Evolutionary conservation across 2,888 invertebrate genomes (phyloP), one percentile per base, ranked within the genome.

Genomic region (Latheticus oryzae): DNA sequence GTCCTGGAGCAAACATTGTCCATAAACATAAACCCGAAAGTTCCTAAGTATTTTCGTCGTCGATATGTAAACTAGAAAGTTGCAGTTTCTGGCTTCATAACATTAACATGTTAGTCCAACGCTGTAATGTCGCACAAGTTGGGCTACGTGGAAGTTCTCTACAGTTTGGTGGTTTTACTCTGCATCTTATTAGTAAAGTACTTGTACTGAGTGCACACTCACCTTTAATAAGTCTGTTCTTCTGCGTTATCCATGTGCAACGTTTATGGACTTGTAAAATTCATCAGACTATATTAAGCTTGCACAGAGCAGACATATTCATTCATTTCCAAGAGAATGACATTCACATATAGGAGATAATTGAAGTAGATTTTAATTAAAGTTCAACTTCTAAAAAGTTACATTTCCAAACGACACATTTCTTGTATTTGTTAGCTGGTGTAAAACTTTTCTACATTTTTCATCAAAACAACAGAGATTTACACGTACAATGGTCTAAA

Each of bases 121-220:
- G 17, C 28, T 19, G 32, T 45, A 11, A 32, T 45, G 45, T 45
- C 45, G 9, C 19, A 8, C 32, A 45, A 32, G n/a, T 45, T 43
- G 16, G 30, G 28, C 43, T 28, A 40, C 40, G 32, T 32, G 11
- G 8, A 45, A 32, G 19, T 32, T 32, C 23, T 11, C 19, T 4
- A 38, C 12, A 47, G 33, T 50, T 50, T 26, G 38, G 50, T 26
- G 50, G 50, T 50, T 38, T 48, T 17, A 15, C 28, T 40, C 12
- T 33, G 52, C 52, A 52, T 42, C 52, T 42, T 52, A 40, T 42
- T 52, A 42, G 42, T 32, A 8, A 17, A 21, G 30, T 51, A 19
- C 40, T 51, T 21, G 30, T 30, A 17, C 32, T 26, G 40, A 42
- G 40, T 23, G 42, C 52, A 33, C 30, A 21, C 21, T 40, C 32